These are phyloP conservation scores for Meloidogyne hapla DNA, from an alignment of 1,140 invertebrate genomes.

Conservation along the genomic window DNA sequence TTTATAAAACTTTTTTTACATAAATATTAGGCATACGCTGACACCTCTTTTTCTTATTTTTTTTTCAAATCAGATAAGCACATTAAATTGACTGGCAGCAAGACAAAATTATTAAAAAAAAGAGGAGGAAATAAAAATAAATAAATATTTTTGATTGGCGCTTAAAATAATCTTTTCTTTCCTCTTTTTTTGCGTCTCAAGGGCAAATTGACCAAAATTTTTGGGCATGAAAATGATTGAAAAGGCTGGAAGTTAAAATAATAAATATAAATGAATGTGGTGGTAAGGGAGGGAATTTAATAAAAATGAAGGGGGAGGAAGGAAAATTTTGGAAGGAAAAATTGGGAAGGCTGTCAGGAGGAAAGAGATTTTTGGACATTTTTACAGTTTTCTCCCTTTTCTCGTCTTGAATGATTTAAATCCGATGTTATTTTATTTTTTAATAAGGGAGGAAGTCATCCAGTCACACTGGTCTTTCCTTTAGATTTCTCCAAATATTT, in stretches of 20 bases:
- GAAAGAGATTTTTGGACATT: not conserved
- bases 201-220: slow-evolving; percentile 11
- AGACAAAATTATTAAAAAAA: slow-evolving; percentile 15
- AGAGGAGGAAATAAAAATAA: not conserved
- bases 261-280: not conserved
- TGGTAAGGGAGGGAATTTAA: not conserved
- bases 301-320: not conserved
- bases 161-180: slow-evolving; percentile 13
- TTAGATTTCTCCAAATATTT: no score
- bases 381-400: not conserved
- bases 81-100: slow-evolving; percentile 12
- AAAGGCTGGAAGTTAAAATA: not conserved
- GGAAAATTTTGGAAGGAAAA: not conserved
- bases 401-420: not conserved
- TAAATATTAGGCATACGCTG: no score
- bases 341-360: slow-evolving; percentile 12
- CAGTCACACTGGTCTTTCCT: no score
- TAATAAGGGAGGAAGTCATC: no score
- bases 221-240: slow-evolving; percentile 2
- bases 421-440: no score
- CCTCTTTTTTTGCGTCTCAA: not conserved
- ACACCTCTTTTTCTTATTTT: not conserved
- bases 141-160: slow-evolving; percentile 10
- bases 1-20: not conserved
- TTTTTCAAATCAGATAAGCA: not conserved